Percentiles rank a stretch among this genome's conserved stretches.
Conservation (phyloP, 2,113 vertebrate species). For the Illadopsis cleaveri region DNA sequence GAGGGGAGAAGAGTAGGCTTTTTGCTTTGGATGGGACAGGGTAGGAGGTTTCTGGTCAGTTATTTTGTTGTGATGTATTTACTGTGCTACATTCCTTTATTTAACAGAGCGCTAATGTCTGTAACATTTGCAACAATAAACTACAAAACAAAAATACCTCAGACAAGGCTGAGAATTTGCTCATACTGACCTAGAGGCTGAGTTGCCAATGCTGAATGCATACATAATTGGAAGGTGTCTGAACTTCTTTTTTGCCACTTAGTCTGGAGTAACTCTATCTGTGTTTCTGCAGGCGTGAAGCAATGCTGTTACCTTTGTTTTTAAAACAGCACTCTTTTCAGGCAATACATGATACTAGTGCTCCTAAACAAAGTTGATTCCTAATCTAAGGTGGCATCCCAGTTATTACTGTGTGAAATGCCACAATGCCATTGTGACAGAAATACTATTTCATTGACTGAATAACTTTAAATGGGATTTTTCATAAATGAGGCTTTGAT, state of each 20-base stretch:
- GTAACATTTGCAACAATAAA: conserved; percentile 92
- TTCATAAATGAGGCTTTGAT: background rate
- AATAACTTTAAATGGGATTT: background rate
- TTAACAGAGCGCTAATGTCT: conserved; percentile 87
- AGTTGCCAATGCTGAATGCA: background rate
- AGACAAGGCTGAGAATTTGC: conserved; percentile 30
- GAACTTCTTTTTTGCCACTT: background rate
- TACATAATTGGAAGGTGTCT: background rate
- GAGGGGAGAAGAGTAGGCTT: conserved; percentile 11
- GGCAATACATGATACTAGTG: background rate
- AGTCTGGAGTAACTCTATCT: background rate
- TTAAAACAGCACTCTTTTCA: background rate
- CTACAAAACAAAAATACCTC: conserved; percentile 69
- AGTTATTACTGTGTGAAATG: background rate
- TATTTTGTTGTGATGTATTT: conserved; percentile 84
- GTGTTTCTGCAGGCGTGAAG: background rate
- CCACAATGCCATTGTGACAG: background rate
- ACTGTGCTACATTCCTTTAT: conserved; percentile 84
- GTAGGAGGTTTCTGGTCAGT: conserved; percentile 57
- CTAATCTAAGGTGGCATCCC: background rate
- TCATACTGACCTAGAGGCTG: background rate
- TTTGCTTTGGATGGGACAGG: background rate
- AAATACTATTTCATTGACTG: background rate
- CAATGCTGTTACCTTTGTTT: background rate
- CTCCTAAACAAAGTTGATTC: background rate